A percentile compares a stretch with the other conserved stretches of the same genome.
These are phyloP conservation scores for Lutraria rhynchaena DNA, from an alignment of 1,140 invertebrate genomes.

Conservation along the genomic window DNA sequence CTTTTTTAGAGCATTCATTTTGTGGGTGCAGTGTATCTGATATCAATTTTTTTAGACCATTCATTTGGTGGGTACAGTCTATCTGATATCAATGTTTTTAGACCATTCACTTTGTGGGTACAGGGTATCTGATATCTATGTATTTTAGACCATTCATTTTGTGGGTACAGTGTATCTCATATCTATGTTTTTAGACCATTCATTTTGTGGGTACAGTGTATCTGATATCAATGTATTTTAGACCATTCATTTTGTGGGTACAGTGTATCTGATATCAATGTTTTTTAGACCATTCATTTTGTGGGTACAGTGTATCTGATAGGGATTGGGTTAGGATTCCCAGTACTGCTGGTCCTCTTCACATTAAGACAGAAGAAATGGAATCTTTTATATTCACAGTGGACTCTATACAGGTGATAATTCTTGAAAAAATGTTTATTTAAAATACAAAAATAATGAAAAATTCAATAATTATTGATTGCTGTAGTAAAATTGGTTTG, in stretches of 20 bases:
- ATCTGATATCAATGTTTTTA: too few relatives aligned
- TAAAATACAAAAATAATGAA: too few relatives aligned
- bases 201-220: constrained; percentile 54
- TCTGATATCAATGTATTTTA: too few relatives aligned
- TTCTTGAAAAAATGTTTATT: background rate
- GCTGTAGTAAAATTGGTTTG: too few relatives aligned
- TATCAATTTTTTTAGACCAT: too few relatives aligned
- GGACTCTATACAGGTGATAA: constrained; percentile 34
- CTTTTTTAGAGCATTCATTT: constrained; percentile 60
- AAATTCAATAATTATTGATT: too few relatives aligned
- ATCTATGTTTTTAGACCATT: too few relatives aligned
- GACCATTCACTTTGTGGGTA: constrained; percentile 58
- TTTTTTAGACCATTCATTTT: constrained; percentile 58
- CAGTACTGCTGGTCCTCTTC: constrained; percentile 56
- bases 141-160: constrained; percentile 60
- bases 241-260: constrained; percentile 58
- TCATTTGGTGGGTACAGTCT: constrained; percentile 54
- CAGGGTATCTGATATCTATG: too few relatives aligned
- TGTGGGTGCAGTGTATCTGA: constrained; percentile 37
- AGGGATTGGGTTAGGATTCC: constrained; percentile 30
- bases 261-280: constrained; percentile 41
- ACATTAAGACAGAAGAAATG: constrained; percentile 61
- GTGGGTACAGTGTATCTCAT: constrained; percentile 47
- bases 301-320: constrained; percentile 46
- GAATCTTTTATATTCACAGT: constrained; percentile 43